These are phyloP conservation scores for Falco columbarius DNA, from an alignment of 2,797 vertebrate species.

Conservation along the genomic window DNA sequence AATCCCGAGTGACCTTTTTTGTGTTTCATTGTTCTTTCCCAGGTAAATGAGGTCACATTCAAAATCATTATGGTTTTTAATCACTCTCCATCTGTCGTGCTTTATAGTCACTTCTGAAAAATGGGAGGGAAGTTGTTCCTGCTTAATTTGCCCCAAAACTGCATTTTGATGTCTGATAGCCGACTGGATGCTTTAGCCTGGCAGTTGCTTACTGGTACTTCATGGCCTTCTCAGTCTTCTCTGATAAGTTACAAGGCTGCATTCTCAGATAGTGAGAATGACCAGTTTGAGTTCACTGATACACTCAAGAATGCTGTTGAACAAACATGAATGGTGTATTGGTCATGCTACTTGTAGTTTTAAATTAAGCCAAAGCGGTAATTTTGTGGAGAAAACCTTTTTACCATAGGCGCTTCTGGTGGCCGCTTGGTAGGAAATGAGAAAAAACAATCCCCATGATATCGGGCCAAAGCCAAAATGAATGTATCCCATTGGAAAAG, in stretches of 20 bases:
- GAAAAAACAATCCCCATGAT: neutral
- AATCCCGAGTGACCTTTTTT: conserved; percentile 38
- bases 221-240: neutral
- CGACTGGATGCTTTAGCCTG: neutral
- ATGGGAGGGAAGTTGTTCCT: neutral
- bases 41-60: conserved; percentile 36
- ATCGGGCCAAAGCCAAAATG: neutral
- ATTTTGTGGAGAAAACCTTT: neutral
- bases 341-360: fast-evolving
- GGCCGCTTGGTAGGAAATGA: neutral
- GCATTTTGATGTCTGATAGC: fast-evolving
- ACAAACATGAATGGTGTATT: fast-evolving
- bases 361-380: neutral
- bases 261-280: neutral
- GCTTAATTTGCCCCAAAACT: neutral
- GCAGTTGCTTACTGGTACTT: neutral
- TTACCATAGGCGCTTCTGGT: neutral
- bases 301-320: fast-evolving
- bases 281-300: fast-evolving
- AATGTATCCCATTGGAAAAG: neutral
- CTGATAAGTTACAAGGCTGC: neutral
- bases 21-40: neutral
- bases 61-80: conserved; percentile 44
- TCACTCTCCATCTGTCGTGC: conserved; percentile 32
- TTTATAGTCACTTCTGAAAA: neutral